Evolutionary conservation across 2,888 invertebrate genomes (phyloP), one percentile per base, ranked within the genome.

Genomic region (Pristionchus mayeri): DNA sequence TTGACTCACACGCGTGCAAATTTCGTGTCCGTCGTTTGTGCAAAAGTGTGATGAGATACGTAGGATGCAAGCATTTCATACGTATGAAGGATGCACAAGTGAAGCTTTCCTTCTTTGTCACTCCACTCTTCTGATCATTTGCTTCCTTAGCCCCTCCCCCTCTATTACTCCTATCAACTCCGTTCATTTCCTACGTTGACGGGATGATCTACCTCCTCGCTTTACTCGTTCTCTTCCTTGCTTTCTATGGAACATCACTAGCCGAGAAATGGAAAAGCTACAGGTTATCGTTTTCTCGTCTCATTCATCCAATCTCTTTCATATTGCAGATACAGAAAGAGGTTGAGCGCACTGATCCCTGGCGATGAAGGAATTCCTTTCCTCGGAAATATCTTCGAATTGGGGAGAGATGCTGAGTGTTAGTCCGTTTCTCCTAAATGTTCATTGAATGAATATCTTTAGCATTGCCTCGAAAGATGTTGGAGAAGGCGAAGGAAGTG

Each of bases 301-400:
- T 27, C 34, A 13, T 18, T 21, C 24, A 9, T 6, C 60, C 11
- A 34, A 60, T 27, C 30, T 3, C 60, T 60, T 11, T 60, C 3
- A 40, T n/a, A 27, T 6, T 48, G 24, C 44, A 79, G 79, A 30
- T 37, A 48, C 27, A n/a, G 54, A 54, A 79, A 79, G 34, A 13
- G n/a, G 6, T 6, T 79, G 52, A 9, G 52, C 6, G 30, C 79
- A n/a, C 13, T 40, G 1, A 79, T 79, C 34, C 79, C 79, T 27
- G 79, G 79, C 4, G 79, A 79, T 34, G 79, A 79, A 52, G 79
- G 79, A 52, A 50, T 54, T 50, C 79, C 79, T 2, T 3, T 79
- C 1, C n/a, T 79, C 21, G 79, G 79, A 21, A 50, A 79, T 37
- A 18, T 79, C 6, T 79, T 79, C 52, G 54, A 79, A 13, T 24